These are phyloP conservation scores for Melierax canorus DNA, from an alignment of 2,113 vertebrate genomes.

Conservation along the genomic window DNA sequence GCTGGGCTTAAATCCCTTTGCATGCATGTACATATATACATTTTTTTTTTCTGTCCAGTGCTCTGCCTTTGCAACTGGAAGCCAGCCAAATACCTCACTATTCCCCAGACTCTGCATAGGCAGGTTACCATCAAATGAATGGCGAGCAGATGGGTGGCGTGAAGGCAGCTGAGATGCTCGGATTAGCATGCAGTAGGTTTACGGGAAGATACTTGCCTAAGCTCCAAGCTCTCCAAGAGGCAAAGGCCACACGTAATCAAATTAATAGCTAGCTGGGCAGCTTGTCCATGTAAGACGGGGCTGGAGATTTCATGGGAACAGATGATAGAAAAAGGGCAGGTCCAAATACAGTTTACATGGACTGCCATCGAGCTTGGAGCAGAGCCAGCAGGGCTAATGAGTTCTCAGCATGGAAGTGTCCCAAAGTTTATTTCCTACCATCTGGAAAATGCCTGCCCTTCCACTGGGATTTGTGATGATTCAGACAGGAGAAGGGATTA, in stretches of 20 bases:
- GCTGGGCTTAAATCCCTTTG: background rate
- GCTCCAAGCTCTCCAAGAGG: background rate
- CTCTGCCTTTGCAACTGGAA: background rate
- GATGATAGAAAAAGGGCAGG: background rate
- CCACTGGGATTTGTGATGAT: slow-evolving; percentile 10
- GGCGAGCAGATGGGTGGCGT: background rate
- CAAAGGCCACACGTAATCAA: background rate
- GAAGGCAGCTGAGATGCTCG: background rate
- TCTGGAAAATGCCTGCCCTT: slow-evolving; percentile 48
- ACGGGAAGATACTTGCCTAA: background rate
- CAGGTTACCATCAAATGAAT: background rate
- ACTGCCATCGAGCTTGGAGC: background rate
- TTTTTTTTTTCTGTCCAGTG: background rate
- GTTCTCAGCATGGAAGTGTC: background rate
- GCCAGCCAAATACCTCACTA: background rate
- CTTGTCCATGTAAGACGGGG: background rate
- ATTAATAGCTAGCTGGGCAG: background rate
- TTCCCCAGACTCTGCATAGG: fast-evolving
- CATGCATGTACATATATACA: fast-evolving
- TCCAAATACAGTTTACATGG: background rate
- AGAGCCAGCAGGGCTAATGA: slow-evolving; percentile 44
- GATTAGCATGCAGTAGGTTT: background rate
- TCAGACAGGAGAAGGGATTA: slow-evolving; percentile 21
- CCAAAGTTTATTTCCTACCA: slow-evolving; percentile 47
- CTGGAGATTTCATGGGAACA: background rate